Evolutionary conservation across 2,888 invertebrate species (phyloP).

Genomic region (Hylaea fasciaria): DNA sequence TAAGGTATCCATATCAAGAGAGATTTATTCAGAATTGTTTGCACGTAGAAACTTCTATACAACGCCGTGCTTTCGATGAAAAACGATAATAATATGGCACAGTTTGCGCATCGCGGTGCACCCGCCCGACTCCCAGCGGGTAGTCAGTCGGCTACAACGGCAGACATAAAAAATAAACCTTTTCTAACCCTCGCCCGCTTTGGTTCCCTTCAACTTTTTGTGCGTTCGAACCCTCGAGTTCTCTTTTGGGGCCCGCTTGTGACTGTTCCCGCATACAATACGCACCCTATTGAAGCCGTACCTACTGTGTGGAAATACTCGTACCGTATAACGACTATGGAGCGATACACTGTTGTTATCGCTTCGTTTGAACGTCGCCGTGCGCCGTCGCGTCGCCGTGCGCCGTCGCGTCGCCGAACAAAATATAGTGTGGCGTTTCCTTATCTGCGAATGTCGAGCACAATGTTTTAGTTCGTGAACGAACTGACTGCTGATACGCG

Average conservation of each 20-base stretch:
- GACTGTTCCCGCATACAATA: slow-evolving; percentile 56
- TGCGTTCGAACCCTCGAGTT: slow-evolving; percentile 53
- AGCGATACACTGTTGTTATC: slow-evolving; percentile 49
- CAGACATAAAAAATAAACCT: slow-evolving; percentile 71
- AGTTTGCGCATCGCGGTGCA: slow-evolving; percentile 10
- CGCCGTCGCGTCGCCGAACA: slow-evolving; percentile 38
- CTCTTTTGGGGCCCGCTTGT: slow-evolving; percentile 57
- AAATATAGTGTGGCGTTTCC: slow-evolving; percentile 49
- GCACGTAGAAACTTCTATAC: slow-evolving; percentile 9
- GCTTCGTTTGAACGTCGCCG: slow-evolving; percentile 41
- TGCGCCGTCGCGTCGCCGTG: slow-evolving; percentile 37
- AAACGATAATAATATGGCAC: slow-evolving; percentile 7
- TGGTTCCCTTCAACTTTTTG: slow-evolving; percentile 73
- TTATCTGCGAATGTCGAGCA: slow-evolving; percentile 49
- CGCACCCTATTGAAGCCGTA: slow-evolving; percentile 64
- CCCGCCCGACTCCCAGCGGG: slow-evolving; percentile 25
- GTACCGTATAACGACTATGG: slow-evolving; percentile 43
- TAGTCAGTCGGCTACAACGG: slow-evolving; percentile 45
- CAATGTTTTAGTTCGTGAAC: slow-evolving; percentile 31
- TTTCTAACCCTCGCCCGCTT: slow-evolving; percentile 56
- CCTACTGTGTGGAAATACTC: slow-evolving; percentile 46
- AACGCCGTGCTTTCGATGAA: slow-evolving; percentile 14
- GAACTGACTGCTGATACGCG: background rate
- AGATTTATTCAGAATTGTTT: background rate
- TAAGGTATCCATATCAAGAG: too few species aligned